A percentile compares a stretch with the other conserved stretches of the same genome.
These are phyloP conservation scores for Sicus ferrugineus DNA, from an alignment of 2,888 invertebrate species.

Conservation along the genomic window DNA sequence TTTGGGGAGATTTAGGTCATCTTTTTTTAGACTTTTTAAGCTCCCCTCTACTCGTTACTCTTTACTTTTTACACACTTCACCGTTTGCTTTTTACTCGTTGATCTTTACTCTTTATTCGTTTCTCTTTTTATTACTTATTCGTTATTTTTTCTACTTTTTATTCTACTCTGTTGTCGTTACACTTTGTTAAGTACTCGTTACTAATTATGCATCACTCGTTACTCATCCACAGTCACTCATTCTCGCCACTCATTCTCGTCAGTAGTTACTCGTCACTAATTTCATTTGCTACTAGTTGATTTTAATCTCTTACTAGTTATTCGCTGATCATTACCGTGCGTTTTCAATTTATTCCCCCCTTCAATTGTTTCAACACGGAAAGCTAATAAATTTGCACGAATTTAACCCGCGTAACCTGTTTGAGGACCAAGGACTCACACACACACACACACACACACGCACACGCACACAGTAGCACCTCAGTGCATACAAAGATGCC, in stretches of 20 bases:
- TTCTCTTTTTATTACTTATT: neutral
- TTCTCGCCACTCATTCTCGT: too few relatives aligned
- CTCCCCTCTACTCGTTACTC: neutral
- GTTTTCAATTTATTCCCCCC: too few relatives aligned
- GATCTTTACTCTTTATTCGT: neutral
- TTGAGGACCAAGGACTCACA: slow-evolving; percentile 40
- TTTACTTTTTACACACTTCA: neutral
- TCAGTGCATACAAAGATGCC: slow-evolving; percentile 44
- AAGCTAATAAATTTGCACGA: too few relatives aligned
- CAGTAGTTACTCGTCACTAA: neutral
- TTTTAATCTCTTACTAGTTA: too few relatives aligned
- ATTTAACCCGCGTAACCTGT: slow-evolving; percentile 57
- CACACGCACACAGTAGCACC: slow-evolving; percentile 1
- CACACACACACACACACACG: slow-evolving; percentile 12
- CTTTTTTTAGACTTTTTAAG: too few relatives aligned
- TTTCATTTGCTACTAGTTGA: neutral
- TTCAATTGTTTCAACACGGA: too few relatives aligned
- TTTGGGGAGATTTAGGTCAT: too few relatives aligned
- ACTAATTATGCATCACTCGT: neutral
- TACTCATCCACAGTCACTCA: neutral
- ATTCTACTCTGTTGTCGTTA: neutral
- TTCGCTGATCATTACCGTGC: too few relatives aligned
- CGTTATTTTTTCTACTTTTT: neutral
- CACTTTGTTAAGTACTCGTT: neutral
- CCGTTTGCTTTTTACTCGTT: neutral